A percentile compares a stretch with the other conserved stretches of the same genome.
Conservation (phyloP, 2,113 vertebrate species). For the Lepisosteus osseus region DNA sequence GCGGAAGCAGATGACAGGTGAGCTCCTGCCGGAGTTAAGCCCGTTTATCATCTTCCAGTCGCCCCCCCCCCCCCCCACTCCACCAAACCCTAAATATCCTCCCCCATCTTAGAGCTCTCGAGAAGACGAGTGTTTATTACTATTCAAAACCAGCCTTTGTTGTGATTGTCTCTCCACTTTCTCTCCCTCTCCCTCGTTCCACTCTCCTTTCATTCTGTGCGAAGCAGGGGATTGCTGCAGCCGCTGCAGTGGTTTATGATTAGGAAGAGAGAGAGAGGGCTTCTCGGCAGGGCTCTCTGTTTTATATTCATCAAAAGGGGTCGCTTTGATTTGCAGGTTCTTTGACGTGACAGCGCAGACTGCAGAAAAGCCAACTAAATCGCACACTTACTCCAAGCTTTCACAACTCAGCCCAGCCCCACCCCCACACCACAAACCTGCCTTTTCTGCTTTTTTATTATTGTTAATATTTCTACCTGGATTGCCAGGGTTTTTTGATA, state of each 20-base stretch:
- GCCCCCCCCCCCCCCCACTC: conserved; percentile 6
- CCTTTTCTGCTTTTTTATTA: conserved; percentile 20
- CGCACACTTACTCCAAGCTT: conserved; percentile 50
- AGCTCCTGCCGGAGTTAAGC: conserved; percentile 35
- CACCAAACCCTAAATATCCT: conserved; percentile 29
- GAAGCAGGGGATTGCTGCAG: conserved; percentile 50
- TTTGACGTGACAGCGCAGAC: conserved; percentile 68
- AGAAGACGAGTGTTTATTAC: conserved; percentile 71
- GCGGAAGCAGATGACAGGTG: conserved; percentile 11
- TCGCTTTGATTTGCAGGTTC: conserved; percentile 73
- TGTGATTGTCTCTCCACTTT: conserved; percentile 54
- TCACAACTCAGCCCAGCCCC: conserved; percentile 23
- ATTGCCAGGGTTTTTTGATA: too few species aligned
- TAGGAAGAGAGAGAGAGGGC: conserved; percentile 65
- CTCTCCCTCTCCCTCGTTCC: conserved; percentile 42
- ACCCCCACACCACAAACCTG: conserved; percentile 31
- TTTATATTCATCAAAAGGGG: conserved; percentile 81
- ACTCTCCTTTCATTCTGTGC: conserved; percentile 64
- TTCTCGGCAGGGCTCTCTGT: conserved; percentile 73
- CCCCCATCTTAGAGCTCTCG: conserved; percentile 51
- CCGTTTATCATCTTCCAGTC: conserved; percentile 33
- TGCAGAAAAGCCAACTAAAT: conserved; percentile 63
- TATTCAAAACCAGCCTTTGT: conserved; percentile 70
- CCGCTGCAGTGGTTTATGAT: conserved; percentile 67
- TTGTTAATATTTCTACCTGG: too few species aligned